Evolutionary conservation across 2,888 invertebrate species (phyloP), one percentile per base, ranked within the genome.

Genomic region (Aplocera efformata): DNA sequence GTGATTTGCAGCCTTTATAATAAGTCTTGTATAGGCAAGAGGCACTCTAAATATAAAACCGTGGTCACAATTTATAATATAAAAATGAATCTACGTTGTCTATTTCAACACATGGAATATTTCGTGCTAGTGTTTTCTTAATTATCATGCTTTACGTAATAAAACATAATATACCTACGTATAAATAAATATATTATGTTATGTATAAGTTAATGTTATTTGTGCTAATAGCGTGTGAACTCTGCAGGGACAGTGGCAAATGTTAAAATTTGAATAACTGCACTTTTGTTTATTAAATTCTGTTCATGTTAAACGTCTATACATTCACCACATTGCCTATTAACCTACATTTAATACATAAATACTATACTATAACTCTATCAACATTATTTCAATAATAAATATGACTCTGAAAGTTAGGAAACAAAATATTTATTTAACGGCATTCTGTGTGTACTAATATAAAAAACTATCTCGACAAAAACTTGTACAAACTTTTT

Each of bases 1-100:
- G 88, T 89, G 89, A 83, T 83, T 86, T 80, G 89, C 89, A 89
- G 89, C 89, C 89, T 88, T 89, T 85, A 83, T 82, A 84, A 40
- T 86, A 86, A 89, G 88, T 89, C 89, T 89, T 88, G 81, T 86
- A 85, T 75, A 89, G 89, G 89, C 88, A 89, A 90, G 90, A 90
- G 90, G 90, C 90, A 90, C 90, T 90, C 90, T 88, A 90, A 88
- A 89, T 90, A 90, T 89, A 90, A 89, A 89, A 89, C 82, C 77
- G 89, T 89, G 88, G 89, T 89, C 89, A 85, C 86, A 86, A 86
- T 88, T 81, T 71, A 78, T 73, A 65, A 72, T 79, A 81, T 76
- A 83, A 83, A 82, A 86, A 84, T 72, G 77, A 79, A 78, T 77
- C 83, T 84, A 85, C 79, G 51, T 63, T 67, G 63, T 65, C 81